Conservation (phyloP, 1,140 invertebrate species). For the Drosophila rhopaloa region DNA sequence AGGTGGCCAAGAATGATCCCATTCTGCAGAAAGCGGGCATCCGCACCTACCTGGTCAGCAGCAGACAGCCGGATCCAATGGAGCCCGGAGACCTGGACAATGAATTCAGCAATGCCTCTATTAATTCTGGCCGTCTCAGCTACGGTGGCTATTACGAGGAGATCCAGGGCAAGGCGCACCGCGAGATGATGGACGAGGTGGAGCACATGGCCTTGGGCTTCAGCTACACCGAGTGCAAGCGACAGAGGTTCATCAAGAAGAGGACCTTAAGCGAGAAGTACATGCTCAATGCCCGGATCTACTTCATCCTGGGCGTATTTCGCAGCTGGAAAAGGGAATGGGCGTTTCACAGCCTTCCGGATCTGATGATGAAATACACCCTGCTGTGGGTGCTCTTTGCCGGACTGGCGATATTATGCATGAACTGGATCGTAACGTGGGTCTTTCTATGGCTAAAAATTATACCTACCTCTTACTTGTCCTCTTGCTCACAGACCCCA, state of each 20-base stretch:
- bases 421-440: neutral
- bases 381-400: conserved; percentile 10
- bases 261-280: conserved; percentile 31
- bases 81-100: neutral
- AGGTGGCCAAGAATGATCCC: conserved; percentile 87
- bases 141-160: conserved; percentile 8
- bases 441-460: neutral
- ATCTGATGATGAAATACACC: conserved; percentile 71
- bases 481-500: neutral
- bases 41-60: conserved; percentile 89
- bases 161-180: conserved; percentile 15
- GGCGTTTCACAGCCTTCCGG: conserved; percentile 50
- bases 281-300: conserved; percentile 50
- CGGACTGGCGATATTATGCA: conserved; percentile 1
- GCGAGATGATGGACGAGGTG: conserved; percentile 64
- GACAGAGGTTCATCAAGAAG: conserved; percentile 4
- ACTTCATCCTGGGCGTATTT: conserved; percentile 46
- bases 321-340: conserved; percentile 49
- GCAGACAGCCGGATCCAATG: conserved; percentile 11
- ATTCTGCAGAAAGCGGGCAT: conserved; percentile 89
- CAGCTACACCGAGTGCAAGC: conserved; percentile 7
- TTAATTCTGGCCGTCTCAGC: neutral
- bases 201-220: conserved; percentile 70
- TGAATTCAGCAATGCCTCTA: neutral
- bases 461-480: neutral